Evolutionary conservation across 2,113 vertebrate genomes (phyloP), one percentile per base, ranked within the genome.

Genomic region (Hypocryptadius cinnamomeus): DNA sequence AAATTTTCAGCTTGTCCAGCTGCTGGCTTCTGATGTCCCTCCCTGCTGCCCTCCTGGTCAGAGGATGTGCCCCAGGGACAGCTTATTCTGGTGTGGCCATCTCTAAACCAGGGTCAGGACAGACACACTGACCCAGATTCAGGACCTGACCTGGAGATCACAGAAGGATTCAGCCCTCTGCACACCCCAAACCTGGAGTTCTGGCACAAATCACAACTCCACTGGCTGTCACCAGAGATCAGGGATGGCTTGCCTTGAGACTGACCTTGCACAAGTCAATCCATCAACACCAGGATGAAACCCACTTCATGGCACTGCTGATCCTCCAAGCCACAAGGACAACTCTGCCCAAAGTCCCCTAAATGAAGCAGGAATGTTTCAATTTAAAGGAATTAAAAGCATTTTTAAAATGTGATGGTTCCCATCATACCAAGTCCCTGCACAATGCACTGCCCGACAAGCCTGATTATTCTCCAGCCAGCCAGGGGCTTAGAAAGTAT

Each of bases 331-430:
- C 79, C 79, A 78, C 87, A 85, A 44, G 57, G 79, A 84, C 71
- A 93, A 28, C 65, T 87, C 87, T 93, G 42, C 64, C 79, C 69
- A 57, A 89, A 69, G 72, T 48, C 87, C 60, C 45, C 76, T 88
- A 86, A 95, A 93, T 47, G 72, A 95, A 93, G 90, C 40, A 92
- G 91, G 90, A 95, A 95, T 91, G 76, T 81, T 96, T 94, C 85
- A 94, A 93, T 95, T 94, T 83, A 85, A 90, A 94, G 87, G 92
- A 95, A 97, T 95, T 92, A 93, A 87, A 96, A 93, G 59, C 76
- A 95, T 95, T 95, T 95, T 95, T 93, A 91, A 94, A 96, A 96
- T 95, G 90, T 65, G 87, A 70, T 35, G 11, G 86, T 94, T 96
- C 88, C 85, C 89, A 93, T 93, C 86, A 39, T 25, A 56, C 3